A percentile compares a stretch with the other conserved stretches of the same genome.
Evolutionary conservation across 2,797 vertebrate genomes (phyloP).

Genomic region (Enteromius viviparus): DNA sequence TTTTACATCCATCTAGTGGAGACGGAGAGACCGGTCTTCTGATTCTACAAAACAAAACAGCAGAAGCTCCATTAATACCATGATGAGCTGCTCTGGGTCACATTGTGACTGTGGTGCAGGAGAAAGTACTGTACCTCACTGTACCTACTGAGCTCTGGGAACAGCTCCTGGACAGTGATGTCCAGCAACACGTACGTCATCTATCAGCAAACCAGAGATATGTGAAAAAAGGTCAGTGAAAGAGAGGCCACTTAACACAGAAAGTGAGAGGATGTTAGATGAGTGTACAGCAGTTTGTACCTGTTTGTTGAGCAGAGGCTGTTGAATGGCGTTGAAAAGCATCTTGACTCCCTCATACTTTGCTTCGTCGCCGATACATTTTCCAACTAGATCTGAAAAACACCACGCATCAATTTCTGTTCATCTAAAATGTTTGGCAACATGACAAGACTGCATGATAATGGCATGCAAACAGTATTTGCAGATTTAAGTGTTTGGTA

Average conservation of each 20-base stretch:
- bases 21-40: neutral
- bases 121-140: too few species aligned
- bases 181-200: constrained; percentile 93
- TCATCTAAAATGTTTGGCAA: constrained; percentile 19
- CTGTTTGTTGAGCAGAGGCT: constrained; percentile 98
- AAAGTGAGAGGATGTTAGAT: neutral
- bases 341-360: constrained; percentile 87
- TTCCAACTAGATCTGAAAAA: constrained; percentile 80
- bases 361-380: constrained; percentile 87
- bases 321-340: constrained; percentile 89
- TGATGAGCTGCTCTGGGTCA: neutral
- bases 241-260: neutral
- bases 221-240: neutral
- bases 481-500: neutral
- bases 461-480: neutral
- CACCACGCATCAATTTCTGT: constrained; percentile 31
- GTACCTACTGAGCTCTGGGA: constrained; percentile 90
- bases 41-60: constrained; percentile 21
- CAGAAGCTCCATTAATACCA: neutral
- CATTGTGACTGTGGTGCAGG: neutral
- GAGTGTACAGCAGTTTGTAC: constrained; percentile 64
- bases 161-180: constrained; percentile 91
- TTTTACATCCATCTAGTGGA: constrained; percentile 20
- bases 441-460: neutral
- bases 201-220: constrained; percentile 70